Percentiles rank a stretch among this genome's conserved stretches.
phyloP scores from a whole-genome alignment of 2,113 vertebrate species.

The Strix uralensis region DNA sequence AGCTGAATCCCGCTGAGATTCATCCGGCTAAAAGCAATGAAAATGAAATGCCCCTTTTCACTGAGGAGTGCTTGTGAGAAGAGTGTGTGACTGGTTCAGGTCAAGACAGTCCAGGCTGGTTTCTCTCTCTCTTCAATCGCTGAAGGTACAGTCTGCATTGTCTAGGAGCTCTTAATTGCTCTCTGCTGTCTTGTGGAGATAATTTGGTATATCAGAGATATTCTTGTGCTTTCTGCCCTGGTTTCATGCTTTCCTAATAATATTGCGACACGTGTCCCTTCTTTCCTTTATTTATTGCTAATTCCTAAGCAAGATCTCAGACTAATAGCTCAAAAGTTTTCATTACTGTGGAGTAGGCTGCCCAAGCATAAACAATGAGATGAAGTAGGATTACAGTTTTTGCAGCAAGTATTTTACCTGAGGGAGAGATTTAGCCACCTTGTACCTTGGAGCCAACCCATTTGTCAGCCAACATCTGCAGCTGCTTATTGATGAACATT shows the following conservation, averaged over 20 bases:
- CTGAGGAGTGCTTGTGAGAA: background rate
- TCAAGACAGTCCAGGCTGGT: background rate
- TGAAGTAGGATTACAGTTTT: background rate
- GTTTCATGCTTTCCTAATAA: background rate
- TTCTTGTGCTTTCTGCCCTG: background rate
- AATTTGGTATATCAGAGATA: background rate
- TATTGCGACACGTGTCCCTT: background rate
- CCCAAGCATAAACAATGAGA: background rate
- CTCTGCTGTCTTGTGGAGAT: background rate
- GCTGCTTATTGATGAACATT: background rate
- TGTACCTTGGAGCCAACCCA: background rate
- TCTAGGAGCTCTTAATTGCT: background rate
- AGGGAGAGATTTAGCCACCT: background rate
- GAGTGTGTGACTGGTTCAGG: background rate
- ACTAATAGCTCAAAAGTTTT: background rate
- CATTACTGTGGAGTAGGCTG: background rate
- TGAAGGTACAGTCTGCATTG: background rate
- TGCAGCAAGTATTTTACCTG: background rate
- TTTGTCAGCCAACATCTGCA: background rate
- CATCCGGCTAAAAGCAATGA: background rate
- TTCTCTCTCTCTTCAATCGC: background rate
- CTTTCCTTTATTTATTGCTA: background rate
- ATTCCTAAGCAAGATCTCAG: background rate
- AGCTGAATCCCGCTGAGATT: background rate
- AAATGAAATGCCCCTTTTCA: background rate